Percentiles rank a stretch among this genome's conserved stretches.
phyloP scores from a whole-genome alignment of 2,113 vertebrate species.

The Bostrychus sinensis region DNA sequence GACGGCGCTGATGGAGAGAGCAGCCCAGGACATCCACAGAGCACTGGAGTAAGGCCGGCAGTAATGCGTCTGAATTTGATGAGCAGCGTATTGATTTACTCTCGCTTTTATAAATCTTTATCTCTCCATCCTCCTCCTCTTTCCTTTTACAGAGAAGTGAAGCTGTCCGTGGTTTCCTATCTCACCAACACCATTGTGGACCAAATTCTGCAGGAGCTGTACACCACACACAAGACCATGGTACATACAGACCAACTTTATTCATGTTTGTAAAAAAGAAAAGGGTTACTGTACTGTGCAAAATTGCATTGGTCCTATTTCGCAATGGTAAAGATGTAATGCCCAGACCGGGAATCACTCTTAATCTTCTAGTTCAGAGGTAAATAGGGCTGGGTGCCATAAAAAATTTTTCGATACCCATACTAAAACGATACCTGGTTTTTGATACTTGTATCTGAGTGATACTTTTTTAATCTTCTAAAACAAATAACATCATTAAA shows the following conservation, averaged over 20 bases:
- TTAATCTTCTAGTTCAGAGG: no score
- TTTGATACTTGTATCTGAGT: no score
- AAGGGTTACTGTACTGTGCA: no score
- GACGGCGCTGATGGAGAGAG: conserved; percentile 79
- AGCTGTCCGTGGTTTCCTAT: conserved; percentile 89
- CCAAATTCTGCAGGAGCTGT: conserved; percentile 89
- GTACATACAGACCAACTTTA: conserved; percentile 70
- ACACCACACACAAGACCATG: conserved; percentile 87
- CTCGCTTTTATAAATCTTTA: conserved; percentile 40
- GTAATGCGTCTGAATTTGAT: conserved; percentile 44
- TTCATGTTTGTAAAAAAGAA: conserved; percentile 9
- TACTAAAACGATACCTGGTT: no score
- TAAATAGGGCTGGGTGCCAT: no score
- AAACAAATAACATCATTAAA: no score
- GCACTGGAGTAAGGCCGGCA: conserved; percentile 76
- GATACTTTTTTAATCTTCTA: no score
- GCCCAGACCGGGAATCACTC: no score
- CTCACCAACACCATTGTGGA: conserved; percentile 92
- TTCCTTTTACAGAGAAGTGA: conserved; percentile 83
- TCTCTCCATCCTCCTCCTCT: conserved; percentile 20
- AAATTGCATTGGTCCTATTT: no score
- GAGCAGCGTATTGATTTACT: conserved; percentile 48
- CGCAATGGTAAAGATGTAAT: no score
- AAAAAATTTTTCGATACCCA: no score
- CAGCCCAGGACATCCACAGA: conserved; percentile 89